Base-by-base conservation (phyloP, 2,113 vertebrate genomes). In the Agelaius phoeniceus region DNA sequence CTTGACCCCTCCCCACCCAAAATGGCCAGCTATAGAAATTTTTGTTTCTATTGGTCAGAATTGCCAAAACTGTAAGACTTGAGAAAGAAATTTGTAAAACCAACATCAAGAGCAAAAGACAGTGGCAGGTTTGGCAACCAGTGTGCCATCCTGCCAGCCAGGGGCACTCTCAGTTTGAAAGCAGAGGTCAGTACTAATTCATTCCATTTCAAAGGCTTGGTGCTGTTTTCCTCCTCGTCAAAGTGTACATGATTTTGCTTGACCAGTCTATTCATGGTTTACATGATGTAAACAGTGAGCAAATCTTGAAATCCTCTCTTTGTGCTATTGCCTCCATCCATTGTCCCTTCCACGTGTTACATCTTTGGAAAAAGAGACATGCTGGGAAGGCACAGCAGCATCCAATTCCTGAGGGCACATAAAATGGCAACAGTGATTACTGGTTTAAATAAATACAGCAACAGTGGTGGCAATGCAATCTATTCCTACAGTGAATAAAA, bases 391-490 rank as follows among this genome's bases (percentile, higher is more conserved):
- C 7, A 12, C 51, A 84, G 72, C 72, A 61, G 75, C 24, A 76
- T 86, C 33, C 57, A 82, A 1, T 89, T 96, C 77, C 75, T 63
- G 54, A 77, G 79, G 96, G 89, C 84, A 85, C 31, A 78, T 51
- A 93, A 95, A 95, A 95, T 73, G 63, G 89, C 89, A 94, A 69
- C 84, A 86, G n/a, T 77, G 79, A 91, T 96, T 91, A 80, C 59
- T 84, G 68, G 58, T 95, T 96, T 95, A 96, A 96, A 91, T 94
- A 97, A 97, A 97, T 82, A 94, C 7, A 95, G 79, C 76, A 89
- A 65, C 83, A 67, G 79, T 79, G 55, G 65, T 67, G 35, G 84
- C 87, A 95, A 90, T 78, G 65, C 68, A 94, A 72, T 96, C 66
- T 95, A 96, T 85, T 94, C 95, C 95, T 79, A 67, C 33, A 44